phyloP scores from a whole-genome alignment of 92 coral and sea anemone species.

The Chrysogorgia sp. region DNA sequence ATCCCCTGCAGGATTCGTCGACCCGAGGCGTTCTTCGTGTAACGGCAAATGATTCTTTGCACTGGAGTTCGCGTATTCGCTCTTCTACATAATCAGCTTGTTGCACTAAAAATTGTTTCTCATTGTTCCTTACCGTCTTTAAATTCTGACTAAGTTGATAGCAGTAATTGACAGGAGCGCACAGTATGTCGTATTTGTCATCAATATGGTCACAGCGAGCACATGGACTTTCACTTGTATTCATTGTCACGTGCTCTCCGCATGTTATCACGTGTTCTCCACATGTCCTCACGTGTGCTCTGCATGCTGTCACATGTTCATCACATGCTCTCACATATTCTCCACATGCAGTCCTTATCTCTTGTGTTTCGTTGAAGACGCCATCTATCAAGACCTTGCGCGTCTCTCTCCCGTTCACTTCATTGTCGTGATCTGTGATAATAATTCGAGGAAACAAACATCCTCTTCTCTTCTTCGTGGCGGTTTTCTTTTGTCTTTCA shows the following conservation, averaged over 20 bases:
- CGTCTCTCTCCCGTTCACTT: background rate
- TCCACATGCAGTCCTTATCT: background rate
- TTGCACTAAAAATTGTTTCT: background rate
- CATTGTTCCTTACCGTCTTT: background rate
- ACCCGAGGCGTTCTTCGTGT: background rate
- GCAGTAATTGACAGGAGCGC: slow-evolving; percentile 2
- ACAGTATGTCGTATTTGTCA: slow-evolving; percentile 15
- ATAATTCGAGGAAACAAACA: slow-evolving; percentile 10
- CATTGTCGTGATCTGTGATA: slow-evolving; percentile 25
- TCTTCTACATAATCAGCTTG: background rate
- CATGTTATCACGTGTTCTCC: background rate
- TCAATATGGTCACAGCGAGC: background rate
- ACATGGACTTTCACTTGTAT: background rate
- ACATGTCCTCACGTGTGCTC: background rate
- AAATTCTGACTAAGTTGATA: background rate
- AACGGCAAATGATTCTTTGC: background rate
- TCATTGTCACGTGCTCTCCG: slow-evolving; percentile 1
- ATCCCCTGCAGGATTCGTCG: background rate
- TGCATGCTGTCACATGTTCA: background rate
- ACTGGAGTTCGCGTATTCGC: background rate
- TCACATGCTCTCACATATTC: background rate
- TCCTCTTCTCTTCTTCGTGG: slow-evolving; percentile 7
- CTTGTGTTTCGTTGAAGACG: too few relatives aligned
- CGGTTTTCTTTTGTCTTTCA: slow-evolving; percentile 11
- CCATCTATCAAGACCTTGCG: too few relatives aligned